Base-by-base conservation (phyloP, 1,140 invertebrate genomes). In the Potamilus streckersoni region DNA sequence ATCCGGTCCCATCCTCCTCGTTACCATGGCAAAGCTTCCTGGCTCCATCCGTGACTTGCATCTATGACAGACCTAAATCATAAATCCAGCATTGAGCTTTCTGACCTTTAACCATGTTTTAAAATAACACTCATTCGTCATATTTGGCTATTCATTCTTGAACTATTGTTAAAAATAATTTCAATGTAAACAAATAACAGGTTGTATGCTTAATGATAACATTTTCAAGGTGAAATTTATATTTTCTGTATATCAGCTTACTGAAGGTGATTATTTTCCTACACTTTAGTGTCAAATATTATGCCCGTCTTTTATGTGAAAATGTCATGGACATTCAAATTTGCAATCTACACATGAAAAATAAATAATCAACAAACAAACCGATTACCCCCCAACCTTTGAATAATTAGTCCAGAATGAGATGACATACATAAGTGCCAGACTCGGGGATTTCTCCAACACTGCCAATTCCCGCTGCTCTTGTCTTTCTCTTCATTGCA, bases 401-500 rank as follows among this genome's bases (percentile, higher is more conserved):
- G 38, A 49, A 49, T 49, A 49, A 8, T 49, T 49, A 11, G 38
- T 6, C 38, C 11, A 49, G 38, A 8, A 11, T 71, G 56, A 61
- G n/a, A 57, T 63, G 3, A 64, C 62, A 74, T 71, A 79, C 77
- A 4, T 64, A 63, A 13, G 63, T 17, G 15, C 62, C 69, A 14
- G 69, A 69, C 38, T 79, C 69, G 89, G 96, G 94, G 80, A 94
- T 93, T 66, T 97, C 95, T 72, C 94, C 93, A 2, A 97, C 97
- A 69, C 96, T 92, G 19, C 97, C 97, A 8, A 98, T 92, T 2
- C 96, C 95, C 86, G 98, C 96, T 66, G 95, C 92, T 90, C 98
- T 98, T 80, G 96, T 91, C 89, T 97, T 94, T 13, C 94, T 94
- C 72, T 95, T 96, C n/a, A 83, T 79, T 14, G 80, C 75, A 76